Percentiles rank a stretch among this genome's conserved stretches.
Evolutionary conservation across 2,113 vertebrate genomes (phyloP).

Genomic region (Hemiprocne comata): DNA sequence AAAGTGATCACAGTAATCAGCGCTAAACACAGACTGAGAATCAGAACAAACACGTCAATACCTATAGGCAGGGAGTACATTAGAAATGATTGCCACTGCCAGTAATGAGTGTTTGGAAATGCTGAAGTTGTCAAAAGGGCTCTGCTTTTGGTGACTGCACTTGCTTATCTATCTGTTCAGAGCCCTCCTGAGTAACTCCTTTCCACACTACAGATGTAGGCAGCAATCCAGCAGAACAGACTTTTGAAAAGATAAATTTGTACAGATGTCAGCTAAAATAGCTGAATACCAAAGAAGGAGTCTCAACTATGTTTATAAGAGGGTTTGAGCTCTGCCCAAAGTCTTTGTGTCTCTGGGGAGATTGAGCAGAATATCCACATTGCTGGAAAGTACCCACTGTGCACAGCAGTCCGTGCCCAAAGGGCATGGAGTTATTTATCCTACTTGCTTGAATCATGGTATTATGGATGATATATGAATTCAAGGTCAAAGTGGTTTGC

Average conservation of each 20-base stretch:
- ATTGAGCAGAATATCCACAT: not conserved
- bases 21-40: constrained; percentile 51
- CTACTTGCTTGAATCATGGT: not conserved
- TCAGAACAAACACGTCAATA: constrained; percentile 49
- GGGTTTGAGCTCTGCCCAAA: constrained; percentile 6
- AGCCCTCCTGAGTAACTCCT: constrained; percentile 10
- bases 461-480: constrained; percentile 17
- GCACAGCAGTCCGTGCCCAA: constrained; percentile 5
- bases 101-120: constrained; percentile 13
- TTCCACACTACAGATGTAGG: not conserved
- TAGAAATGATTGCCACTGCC: constrained; percentile 18
- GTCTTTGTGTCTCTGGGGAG: not conserved
- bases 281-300: constrained; percentile 19
- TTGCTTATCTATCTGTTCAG: constrained; percentile 36
- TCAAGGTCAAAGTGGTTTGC: constrained; percentile 4
- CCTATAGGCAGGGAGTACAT: constrained; percentile 37
- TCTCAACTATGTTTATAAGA: not conserved
- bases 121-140: constrained; percentile 44
- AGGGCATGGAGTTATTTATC: constrained; percentile 44
- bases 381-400: not conserved
- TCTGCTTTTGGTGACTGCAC: not conserved
- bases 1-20: constrained; percentile 42
- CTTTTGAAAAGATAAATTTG: constrained; percentile 34
- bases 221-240: not conserved
- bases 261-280: constrained; percentile 47